Evolutionary conservation across 2,888 invertebrate genomes (phyloP).

Genomic region (Spodoptera exigua): DNA sequence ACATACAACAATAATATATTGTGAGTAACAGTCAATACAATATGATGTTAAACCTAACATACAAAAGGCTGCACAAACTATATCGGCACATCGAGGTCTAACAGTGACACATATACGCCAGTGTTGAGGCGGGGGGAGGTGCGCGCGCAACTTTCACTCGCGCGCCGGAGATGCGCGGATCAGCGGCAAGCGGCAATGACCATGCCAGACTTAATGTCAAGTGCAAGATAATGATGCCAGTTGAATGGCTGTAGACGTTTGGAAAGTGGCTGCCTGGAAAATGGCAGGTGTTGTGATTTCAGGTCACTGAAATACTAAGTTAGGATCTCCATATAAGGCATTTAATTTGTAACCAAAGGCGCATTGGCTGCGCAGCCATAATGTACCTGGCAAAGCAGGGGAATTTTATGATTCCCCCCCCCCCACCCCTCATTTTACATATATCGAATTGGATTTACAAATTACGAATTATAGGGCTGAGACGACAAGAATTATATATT

Average conservation of each 20-base stretch:
- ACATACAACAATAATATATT: slow-evolving; percentile 13
- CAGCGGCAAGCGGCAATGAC: slow-evolving; percentile 77
- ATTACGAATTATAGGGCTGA: too few relatives aligned
- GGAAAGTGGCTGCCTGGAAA: slow-evolving; percentile 41
- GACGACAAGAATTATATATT: too few relatives aligned
- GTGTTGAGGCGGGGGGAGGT: slow-evolving; percentile 35
- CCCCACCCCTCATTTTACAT: too few relatives aligned
- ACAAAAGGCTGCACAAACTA: slow-evolving; percentile 39
- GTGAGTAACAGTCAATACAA: slow-evolving; percentile 8
- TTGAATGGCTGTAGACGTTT: slow-evolving; percentile 39
- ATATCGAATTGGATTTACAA: too few relatives aligned
- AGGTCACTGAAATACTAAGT: neutral
- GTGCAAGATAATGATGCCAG: slow-evolving; percentile 64
- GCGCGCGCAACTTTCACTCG: slow-evolving; percentile 79
- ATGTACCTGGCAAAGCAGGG: too few relatives aligned
- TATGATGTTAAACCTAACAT: slow-evolving; percentile 21
- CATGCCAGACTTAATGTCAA: slow-evolving; percentile 79
- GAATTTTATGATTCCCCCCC: too few relatives aligned
- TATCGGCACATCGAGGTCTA: slow-evolving; percentile 51
- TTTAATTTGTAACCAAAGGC: too few relatives aligned
- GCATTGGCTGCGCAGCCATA: too few relatives aligned
- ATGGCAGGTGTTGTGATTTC: neutral
- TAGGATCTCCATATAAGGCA: too few relatives aligned
- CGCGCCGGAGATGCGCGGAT: slow-evolving; percentile 68
- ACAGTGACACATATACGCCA: slow-evolving; percentile 63